phyloP scores from a whole-genome alignment of 1,140 invertebrate genomes.

The Drosophila azteca region DNA sequence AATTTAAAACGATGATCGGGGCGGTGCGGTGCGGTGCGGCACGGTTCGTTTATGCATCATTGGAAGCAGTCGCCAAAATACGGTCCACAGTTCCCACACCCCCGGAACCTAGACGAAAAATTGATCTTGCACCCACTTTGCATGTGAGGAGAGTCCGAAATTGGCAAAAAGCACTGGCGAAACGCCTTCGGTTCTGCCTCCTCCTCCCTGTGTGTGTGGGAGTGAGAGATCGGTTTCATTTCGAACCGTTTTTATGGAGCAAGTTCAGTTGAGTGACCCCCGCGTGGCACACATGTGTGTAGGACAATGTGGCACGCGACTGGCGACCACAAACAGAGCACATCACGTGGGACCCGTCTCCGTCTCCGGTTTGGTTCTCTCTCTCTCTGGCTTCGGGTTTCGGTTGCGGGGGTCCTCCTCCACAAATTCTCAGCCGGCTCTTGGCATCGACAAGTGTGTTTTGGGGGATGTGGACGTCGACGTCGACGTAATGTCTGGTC shows the following conservation, averaged over 20 bases:
- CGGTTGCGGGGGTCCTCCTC: conserved; percentile 15
- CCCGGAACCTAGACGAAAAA: conserved; percentile 36
- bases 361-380: conserved; percentile 5
- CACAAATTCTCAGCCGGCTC: conserved; percentile 66
- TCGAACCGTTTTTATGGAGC: conserved; percentile 62
- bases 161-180: too few species aligned
- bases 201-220: conserved; percentile 1
- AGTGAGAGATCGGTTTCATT: conserved; percentile 30
- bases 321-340: conserved; percentile 26
- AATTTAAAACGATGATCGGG: conserved; percentile 42
- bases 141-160: conserved; percentile 42
- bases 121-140: conserved; percentile 44
- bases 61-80: conserved; percentile 20
- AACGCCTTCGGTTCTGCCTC: conserved; percentile 54
- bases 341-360: conserved; percentile 53
- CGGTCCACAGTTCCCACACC: conserved; percentile 71
- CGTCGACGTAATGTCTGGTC: conserved; percentile 67
- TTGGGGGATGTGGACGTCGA: conserved; percentile 51
- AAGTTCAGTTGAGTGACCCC: conserved; percentile 68
- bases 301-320: conserved; percentile 74
- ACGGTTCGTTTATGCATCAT: background rate
- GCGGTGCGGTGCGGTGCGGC: background rate
- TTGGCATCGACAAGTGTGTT: conserved; percentile 69
- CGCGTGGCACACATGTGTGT: conserved; percentile 46
- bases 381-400: too few species aligned